A percentile compares a stretch with the other conserved stretches of the same genome.
Conservation (phyloP, 2,888 invertebrate species). For the Hetaerina titia region DNA sequence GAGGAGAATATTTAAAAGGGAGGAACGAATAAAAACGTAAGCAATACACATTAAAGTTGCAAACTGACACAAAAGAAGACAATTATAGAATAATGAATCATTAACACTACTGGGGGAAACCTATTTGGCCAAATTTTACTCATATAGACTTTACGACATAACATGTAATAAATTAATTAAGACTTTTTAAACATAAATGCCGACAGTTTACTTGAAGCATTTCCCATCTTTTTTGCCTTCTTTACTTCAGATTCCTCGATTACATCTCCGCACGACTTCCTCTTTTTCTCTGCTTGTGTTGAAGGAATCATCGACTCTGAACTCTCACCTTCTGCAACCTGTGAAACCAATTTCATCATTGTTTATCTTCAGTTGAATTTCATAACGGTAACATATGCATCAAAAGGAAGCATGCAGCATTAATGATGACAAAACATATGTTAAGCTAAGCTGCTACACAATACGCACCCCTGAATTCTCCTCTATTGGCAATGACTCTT, state of each 20-base stretch:
- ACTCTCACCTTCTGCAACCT: slow-evolving; percentile 15
- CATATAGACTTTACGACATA: too few species aligned
- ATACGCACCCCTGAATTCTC: neutral
- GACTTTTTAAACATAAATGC: slow-evolving; percentile 42
- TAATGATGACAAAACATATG: neutral
- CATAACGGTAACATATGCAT: neutral
- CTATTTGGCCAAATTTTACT: too few species aligned
- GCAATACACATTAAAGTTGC: too few species aligned
- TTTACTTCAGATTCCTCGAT: neutral
- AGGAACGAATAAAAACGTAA: too few species aligned
- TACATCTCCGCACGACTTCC: neutral
- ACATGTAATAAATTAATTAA: neutral
- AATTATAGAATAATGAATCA: too few species aligned
- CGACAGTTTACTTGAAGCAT: slow-evolving; percentile 28
- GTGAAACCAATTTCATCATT: too few species aligned
- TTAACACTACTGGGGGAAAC: too few species aligned
- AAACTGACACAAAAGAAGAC: too few species aligned
- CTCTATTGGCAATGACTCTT: neutral
- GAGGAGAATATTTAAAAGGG: too few species aligned
- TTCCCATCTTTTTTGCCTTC: slow-evolving; percentile 19
- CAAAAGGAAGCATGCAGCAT: neutral
- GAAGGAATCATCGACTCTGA: neutral
- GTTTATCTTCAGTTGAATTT: neutral
- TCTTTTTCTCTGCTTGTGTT: neutral
- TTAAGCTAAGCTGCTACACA: neutral